Percentiles rank a stretch among this genome's conserved stretches.
Evolutionary conservation across 2,888 invertebrate genomes (phyloP).

Genomic region (Synanthedon myopaeformis): DNA sequence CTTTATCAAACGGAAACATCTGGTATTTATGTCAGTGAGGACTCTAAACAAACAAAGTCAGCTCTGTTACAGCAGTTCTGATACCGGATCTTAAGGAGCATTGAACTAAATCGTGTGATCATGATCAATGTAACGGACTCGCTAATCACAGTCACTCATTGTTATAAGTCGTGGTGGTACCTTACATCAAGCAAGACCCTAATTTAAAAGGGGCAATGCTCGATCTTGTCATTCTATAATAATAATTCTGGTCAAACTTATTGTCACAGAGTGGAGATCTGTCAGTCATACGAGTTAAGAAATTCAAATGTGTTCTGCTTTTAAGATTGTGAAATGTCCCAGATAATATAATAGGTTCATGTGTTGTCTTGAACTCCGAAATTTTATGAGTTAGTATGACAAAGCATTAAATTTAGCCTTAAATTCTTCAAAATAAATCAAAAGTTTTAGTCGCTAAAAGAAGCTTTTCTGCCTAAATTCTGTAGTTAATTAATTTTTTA

Average conservation of each 20-base stretch:
- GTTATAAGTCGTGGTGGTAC: conserved; percentile 9
- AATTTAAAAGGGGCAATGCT: conserved; percentile 14
- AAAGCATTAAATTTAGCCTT: no score
- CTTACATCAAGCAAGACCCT: conserved; percentile 13
- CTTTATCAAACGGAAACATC: conserved; percentile 31
- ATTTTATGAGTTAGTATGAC: no score
- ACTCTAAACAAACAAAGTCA: conserved; percentile 25
- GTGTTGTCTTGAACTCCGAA: no score
- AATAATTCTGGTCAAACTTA: background rate
- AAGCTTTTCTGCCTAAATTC: no score
- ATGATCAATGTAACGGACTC: conserved; percentile 31
- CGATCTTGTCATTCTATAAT: background rate
- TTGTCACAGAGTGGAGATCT: background rate
- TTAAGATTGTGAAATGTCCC: no score
- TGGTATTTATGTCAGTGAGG: conserved; percentile 10
- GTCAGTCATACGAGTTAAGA: no score
- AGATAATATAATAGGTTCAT: no score
- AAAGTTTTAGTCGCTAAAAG: no score
- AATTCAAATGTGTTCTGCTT: no score
- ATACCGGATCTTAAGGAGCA: conserved; percentile 39
- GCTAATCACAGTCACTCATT: conserved; percentile 18
- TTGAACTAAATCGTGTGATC: conserved; percentile 36
- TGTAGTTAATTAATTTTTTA: no score
- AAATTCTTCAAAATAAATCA: no score
- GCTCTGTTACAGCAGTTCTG: conserved; percentile 22